These are phyloP conservation scores for Bursaphelenchus okinawaensis DNA, from an alignment of 2,888 invertebrate species.

Conservation along the genomic window DNA sequence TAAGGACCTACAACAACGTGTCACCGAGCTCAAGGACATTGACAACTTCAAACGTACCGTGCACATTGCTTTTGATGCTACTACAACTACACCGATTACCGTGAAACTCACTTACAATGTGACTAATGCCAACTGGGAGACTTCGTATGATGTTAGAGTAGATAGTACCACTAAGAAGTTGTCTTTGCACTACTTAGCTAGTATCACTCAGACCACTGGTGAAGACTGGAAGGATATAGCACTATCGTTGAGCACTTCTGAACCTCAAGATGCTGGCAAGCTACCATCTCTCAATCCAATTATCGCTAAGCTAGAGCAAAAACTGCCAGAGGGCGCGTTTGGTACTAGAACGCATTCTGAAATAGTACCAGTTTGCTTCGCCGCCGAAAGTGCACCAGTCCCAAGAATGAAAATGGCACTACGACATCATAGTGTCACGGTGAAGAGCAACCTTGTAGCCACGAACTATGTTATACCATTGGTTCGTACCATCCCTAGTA, in stretches of 20 bases:
- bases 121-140: not conserved
- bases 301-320: not conserved
- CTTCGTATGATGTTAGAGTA: not conserved
- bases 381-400: not conserved
- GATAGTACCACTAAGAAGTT: not conserved
- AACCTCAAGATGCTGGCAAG: not conserved
- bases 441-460: not conserved
- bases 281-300: not conserved
- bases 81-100: not conserved
- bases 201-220: not conserved
- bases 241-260: not conserved
- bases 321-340: not conserved
- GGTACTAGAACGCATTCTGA: no score
- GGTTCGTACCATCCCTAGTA: not conserved
- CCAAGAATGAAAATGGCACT: no score
- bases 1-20: not conserved
- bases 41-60: not conserved
- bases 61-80: not conserved
- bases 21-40: not conserved
- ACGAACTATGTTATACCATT: not conserved
- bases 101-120: not conserved
- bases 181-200: not conserved
- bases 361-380: no score
- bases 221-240: not conserved
- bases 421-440: not conserved